Evolutionary conservation across 2,113 vertebrate genomes (phyloP).

Genomic region (Saimiri boliviensis): DNA sequence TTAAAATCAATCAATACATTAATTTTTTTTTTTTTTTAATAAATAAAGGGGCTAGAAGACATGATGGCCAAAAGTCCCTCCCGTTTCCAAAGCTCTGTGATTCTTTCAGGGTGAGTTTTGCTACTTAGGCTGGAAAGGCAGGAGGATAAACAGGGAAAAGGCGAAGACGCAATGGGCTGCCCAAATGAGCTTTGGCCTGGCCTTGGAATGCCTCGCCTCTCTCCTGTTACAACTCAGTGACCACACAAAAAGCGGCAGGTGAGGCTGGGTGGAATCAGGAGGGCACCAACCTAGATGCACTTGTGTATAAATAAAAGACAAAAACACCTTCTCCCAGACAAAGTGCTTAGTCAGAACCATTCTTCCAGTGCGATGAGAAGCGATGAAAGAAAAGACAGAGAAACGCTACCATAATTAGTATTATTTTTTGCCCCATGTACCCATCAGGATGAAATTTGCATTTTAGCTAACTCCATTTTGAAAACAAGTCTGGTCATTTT

Average conservation of each 20-base stretch:
- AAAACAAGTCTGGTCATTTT: conserved; percentile 8
- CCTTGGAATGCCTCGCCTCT: background rate
- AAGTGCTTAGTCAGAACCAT: background rate
- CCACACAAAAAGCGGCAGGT: background rate
- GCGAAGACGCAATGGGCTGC: background rate
- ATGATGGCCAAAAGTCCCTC: background rate
- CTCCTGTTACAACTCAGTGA: background rate
- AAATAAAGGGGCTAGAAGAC: background rate
- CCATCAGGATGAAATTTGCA: background rate
- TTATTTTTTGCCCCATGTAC: background rate
- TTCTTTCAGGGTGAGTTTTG: background rate
- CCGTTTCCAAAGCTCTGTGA: background rate
- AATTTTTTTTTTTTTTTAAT: background rate
- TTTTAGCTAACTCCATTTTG: background rate
- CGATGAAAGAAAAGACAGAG: background rate
- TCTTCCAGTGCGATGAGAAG: background rate
- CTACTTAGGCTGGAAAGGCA: background rate
- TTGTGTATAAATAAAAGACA: background rate
- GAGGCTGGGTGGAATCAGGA: background rate
- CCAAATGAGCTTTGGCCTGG: background rate
- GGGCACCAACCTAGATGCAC: background rate
- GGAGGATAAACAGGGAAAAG: background rate
- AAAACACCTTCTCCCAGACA: background rate
- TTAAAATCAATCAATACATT: background rate
- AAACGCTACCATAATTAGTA: background rate